phyloP scores from a whole-genome alignment of 2,797 vertebrate species.

The Lepus oiostolus region DNA sequence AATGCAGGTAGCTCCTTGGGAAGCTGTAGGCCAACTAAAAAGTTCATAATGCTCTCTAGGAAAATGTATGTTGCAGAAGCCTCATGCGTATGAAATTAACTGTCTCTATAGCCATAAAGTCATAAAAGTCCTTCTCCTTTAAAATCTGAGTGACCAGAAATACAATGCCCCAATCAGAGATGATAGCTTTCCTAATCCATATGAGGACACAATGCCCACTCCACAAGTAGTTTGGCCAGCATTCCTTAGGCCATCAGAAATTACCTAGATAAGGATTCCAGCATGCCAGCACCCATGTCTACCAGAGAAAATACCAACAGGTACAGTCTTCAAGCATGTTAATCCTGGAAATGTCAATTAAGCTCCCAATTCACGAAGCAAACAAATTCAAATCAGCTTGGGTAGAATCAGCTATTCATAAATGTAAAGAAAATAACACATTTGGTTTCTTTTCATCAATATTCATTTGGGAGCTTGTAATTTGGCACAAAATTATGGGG shows the following conservation, averaged over 20 bases:
- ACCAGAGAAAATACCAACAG: background rate
- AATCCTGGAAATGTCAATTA: slow-evolving; percentile 40
- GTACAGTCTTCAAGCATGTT: background rate
- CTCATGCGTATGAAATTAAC: background rate
- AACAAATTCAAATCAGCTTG: slow-evolving; percentile 14
- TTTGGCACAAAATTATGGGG: background rate
- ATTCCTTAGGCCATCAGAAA: background rate
- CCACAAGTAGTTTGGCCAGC: background rate
- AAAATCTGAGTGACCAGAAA: background rate
- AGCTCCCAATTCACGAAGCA: slow-evolving; percentile 41
- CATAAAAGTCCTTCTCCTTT: slow-evolving; percentile 21
- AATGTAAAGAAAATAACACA: background rate
- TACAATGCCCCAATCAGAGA: background rate
- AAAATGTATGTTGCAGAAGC: background rate
- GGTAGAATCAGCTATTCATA: background rate
- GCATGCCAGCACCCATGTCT: background rate
- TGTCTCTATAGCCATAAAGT: slow-evolving; percentile 14
- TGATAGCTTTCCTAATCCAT: background rate
- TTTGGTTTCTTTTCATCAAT: background rate
- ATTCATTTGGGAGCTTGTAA: background rate
- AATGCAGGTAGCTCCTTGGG: background rate
- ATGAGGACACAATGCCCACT: background rate
- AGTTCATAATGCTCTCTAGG: background rate
- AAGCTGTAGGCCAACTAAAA: slow-evolving; percentile 27
- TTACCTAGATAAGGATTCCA: background rate